Conservation (phyloP, 92 coral and sea anemone genomes). For the Actinostola sp. region DNA sequence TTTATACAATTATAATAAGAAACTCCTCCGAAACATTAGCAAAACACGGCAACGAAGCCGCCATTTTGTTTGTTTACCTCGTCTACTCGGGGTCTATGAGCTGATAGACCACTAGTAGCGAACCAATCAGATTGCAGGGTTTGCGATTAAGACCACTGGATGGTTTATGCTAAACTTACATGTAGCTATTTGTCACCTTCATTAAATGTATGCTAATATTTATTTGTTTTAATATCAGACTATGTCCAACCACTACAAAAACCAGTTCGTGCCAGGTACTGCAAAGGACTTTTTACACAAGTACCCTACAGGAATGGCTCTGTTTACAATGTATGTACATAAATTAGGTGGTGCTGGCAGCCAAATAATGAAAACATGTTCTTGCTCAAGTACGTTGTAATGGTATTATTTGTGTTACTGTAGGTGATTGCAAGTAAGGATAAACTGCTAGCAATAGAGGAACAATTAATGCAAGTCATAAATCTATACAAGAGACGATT, state of each 20-base stretch:
- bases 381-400: no score
- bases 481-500: slow-evolving; percentile 85
- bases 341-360: no score
- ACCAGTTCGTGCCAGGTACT: slow-evolving; percentile 94
- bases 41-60: no score
- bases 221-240: slow-evolving; percentile 45
- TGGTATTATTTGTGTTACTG: background rate
- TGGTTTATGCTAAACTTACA: no score
- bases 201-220: background rate
- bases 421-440: slow-evolving; percentile 87
- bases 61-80: no score
- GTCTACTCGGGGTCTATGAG: no score
- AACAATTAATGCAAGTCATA: slow-evolving; percentile 80
- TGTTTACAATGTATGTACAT: slow-evolving; percentile 94
- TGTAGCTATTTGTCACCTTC: background rate
- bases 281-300: slow-evolving; percentile 96
- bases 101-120: no score
- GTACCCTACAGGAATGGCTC: slow-evolving; percentile 94
- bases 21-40: no score
- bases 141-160: no score
- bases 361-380: no score
- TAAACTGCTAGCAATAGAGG: slow-evolving; percentile 73
- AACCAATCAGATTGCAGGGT: no score
- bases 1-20: no score
- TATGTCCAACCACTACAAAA: slow-evolving; percentile 92